Percentiles rank a stretch among this genome's conserved stretches.
Evolutionary conservation across 2,888 invertebrate genomes (phyloP).

Genomic region (Phrixothrix hirtus): DNA sequence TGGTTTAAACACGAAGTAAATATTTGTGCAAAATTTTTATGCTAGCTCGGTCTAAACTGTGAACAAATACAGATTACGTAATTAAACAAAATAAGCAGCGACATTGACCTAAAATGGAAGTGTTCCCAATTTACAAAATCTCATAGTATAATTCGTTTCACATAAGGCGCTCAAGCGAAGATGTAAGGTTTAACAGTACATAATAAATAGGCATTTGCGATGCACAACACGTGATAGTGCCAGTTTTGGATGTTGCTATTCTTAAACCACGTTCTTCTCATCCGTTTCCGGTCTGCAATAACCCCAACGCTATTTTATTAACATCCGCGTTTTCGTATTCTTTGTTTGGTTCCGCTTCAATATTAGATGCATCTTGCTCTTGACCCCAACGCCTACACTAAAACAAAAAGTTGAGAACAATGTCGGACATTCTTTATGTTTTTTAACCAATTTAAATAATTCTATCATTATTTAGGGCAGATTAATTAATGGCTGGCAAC

Average conservation of each 20-base stretch:
- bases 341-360: slow-evolving; percentile 13
- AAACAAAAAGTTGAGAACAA: slow-evolving; percentile 6
- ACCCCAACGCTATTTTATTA: slow-evolving; percentile 16
- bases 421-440: slow-evolving; percentile 2
- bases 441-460: slow-evolving; percentile 11
- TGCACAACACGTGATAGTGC: slow-evolving; percentile 29
- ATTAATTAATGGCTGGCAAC: slow-evolving; percentile 14
- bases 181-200: slow-evolving; percentile 12
- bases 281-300: slow-evolving; percentile 28
- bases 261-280: slow-evolving; percentile 27
- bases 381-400: slow-evolving; percentile 8
- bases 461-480: slow-evolving; percentile 13
- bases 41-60: too few species aligned
- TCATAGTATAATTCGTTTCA: too few species aligned
- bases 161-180: too few species aligned
- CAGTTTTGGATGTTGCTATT: slow-evolving; percentile 31
- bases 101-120: background rate
- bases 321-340: slow-evolving; percentile 19
- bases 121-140: too few species aligned
- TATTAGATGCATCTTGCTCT: slow-evolving; percentile 11
- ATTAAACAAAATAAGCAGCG: too few species aligned
- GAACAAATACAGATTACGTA: too few species aligned
- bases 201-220: slow-evolving; percentile 26
- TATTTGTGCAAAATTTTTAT: too few species aligned
- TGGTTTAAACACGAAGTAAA: too few species aligned